These are phyloP conservation scores for Condylura cristata DNA, from an alignment of 2,113 vertebrate genomes.

Conservation along the genomic window DNA sequence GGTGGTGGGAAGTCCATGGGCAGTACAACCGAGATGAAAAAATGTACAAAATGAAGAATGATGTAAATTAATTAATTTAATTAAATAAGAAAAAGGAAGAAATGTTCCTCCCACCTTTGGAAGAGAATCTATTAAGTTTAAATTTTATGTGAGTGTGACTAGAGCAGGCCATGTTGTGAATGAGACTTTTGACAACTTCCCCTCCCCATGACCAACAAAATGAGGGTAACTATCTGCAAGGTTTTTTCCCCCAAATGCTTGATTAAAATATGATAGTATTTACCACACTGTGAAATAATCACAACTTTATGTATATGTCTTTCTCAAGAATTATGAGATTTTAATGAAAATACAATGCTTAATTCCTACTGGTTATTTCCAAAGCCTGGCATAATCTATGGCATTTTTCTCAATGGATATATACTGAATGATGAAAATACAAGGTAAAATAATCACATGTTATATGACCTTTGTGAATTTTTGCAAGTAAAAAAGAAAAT, in stretches of 20 bases:
- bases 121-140: slow-evolving; percentile 28
- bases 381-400: not conserved
- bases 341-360: not conserved
- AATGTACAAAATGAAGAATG: too few relatives aligned
- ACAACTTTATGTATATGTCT: not conserved
- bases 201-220: not conserved
- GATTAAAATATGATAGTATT: slow-evolving; percentile 11
- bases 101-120: not conserved
- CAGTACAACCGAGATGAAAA: too few relatives aligned
- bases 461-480: not conserved
- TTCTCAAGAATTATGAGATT: slow-evolving; percentile 1
- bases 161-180: not conserved
- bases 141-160: not conserved
- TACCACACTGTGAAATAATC: not conserved
- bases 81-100: too few relatives aligned
- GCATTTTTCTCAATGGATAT: not conserved
- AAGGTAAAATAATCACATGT: slow-evolving; percentile 20
- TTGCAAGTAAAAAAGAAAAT: slow-evolving; percentile 11
- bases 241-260: not conserved
- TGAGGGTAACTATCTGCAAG: not conserved
- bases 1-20: too few relatives aligned
- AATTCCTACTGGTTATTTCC: not conserved
- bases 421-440: not conserved
- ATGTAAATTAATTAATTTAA: too few relatives aligned
- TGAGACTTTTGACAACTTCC: not conserved